Conservation (phyloP, 2,113 vertebrate species). For the Oophaga pumilio region DNA sequence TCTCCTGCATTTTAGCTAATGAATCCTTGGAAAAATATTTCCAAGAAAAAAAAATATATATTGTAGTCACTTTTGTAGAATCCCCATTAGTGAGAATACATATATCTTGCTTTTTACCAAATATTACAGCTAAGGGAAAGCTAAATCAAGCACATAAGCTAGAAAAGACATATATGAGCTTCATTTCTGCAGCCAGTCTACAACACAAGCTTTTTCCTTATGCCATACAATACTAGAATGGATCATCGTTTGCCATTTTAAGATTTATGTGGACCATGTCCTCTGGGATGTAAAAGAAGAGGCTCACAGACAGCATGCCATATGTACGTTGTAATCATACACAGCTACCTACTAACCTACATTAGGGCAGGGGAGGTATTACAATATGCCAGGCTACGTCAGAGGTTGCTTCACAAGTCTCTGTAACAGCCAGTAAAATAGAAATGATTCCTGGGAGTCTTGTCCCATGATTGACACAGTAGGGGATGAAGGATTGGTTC, state of each 20-base stretch:
- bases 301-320: not conserved
- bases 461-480: not conserved
- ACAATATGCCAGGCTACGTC: not conserved
- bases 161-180: not conserved
- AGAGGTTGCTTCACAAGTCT: not conserved
- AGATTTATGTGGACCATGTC: not conserved
- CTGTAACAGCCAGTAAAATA: not conserved
- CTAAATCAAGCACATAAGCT: not conserved
- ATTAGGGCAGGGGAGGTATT: not conserved
- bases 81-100: not conserved
- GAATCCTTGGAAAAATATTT: not conserved
- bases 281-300: not conserved
- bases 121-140: not conserved
- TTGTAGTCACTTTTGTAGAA: not conserved
- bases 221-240: not conserved
- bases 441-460: not conserved
- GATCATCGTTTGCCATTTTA: not conserved
- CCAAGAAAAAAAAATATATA: slow-evolving; percentile 27
- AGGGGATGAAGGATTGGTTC: slow-evolving; percentile 30
- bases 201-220: not conserved
- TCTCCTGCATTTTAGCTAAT: not conserved
- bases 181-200: not conserved
- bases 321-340: not conserved
- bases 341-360: not conserved
- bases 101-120: not conserved